Evolutionary conservation across 2,888 invertebrate genomes (phyloP).

Genomic region (Drosophila multiciliata): DNA sequence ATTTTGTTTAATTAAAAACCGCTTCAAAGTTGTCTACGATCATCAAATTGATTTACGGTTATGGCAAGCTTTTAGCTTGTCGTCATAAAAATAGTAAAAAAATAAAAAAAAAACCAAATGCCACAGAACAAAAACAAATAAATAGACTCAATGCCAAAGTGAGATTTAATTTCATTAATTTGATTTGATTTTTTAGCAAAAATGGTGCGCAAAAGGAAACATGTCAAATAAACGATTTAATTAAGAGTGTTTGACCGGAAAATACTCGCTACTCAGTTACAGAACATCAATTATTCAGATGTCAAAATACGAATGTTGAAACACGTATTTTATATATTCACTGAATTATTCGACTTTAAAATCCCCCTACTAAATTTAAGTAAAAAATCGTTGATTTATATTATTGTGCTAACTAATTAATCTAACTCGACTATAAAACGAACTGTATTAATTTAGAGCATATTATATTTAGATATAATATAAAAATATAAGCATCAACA

Average conservation of each 20-base stretch:
- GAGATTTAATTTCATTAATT: constrained; percentile 48
- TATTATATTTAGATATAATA: background rate
- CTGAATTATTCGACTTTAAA: background rate
- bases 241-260: background rate
- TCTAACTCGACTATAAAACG: background rate
- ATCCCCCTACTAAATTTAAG: background rate
- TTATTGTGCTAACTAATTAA: background rate
- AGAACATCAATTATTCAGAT: background rate
- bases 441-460: background rate
- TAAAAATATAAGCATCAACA: background rate
- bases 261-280: background rate
- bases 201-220: constrained; percentile 23
- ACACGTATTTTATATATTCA: background rate
- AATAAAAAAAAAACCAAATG: background rate
- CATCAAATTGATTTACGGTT: constrained; percentile 46
- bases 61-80: constrained; percentile 39
- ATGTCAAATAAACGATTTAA: background rate
- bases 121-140: constrained; percentile 13
- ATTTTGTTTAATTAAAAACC: constrained; percentile 20
- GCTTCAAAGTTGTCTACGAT: constrained; percentile 25
- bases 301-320: background rate
- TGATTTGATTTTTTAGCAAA: constrained; percentile 36
- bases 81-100: constrained; percentile 8
- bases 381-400: background rate
- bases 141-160: constrained; percentile 24